Conservation (phyloP, 2,113 vertebrate genomes). For the Cygnus buccinator region DNA sequence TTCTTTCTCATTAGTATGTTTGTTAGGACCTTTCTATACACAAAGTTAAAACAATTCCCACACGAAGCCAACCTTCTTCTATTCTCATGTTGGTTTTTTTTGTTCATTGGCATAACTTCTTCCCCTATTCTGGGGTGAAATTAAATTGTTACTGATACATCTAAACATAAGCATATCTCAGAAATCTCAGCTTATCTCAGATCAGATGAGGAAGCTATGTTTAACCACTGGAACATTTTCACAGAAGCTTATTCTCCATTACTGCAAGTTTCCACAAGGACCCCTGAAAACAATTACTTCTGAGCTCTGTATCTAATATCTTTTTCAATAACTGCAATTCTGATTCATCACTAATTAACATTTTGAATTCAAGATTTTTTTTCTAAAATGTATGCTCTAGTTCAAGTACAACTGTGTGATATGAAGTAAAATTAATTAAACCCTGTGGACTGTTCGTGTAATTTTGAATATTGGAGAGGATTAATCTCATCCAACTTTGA, state of each 20-base stretch:
- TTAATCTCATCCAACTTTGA: background rate
- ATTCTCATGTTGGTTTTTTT: fast-evolving
- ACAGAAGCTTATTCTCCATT: background rate
- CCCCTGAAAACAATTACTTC: background rate
- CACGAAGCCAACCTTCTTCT: background rate
- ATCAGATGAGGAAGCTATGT: background rate
- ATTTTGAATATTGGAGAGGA: background rate
- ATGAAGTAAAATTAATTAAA: background rate
- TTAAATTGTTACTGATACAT: background rate
- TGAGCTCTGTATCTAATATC: background rate
- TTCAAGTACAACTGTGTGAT: background rate
- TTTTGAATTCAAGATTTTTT: background rate
- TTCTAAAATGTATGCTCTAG: fast-evolving
- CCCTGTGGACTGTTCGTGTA: background rate
- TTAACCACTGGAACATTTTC: background rate
- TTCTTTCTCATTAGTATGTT: background rate
- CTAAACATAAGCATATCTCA: background rate
- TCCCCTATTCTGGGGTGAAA: background rate
- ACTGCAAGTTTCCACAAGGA: background rate
- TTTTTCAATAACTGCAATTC: background rate
- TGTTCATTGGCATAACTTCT: background rate
- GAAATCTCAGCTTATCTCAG: background rate
- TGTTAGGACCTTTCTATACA: background rate
- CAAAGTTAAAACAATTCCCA: background rate
- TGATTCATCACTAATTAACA: background rate